Base-by-base conservation (phyloP, 2,888 invertebrate genomes). In the Melanophora roralis region DNA sequence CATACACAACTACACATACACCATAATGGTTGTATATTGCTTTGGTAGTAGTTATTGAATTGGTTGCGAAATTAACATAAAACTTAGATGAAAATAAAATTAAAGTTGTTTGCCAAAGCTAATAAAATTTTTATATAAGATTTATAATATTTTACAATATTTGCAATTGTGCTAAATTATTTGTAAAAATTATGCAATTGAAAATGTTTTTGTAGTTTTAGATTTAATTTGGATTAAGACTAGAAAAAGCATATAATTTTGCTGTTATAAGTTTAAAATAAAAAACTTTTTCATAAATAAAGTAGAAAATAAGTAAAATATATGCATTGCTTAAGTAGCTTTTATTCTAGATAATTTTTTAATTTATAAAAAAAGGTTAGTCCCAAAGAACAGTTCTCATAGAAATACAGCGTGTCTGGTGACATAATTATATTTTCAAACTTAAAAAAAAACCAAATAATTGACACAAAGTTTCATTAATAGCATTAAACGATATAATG, bases 41-140 rank as follows among this genome's bases (percentile, higher is more conserved):
- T 34, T 6, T 47, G 9, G 11, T 43, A 7, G 19, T 14, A 27
- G 27, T 27, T 27, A 27, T 27, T 3, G 27, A 3, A n/a, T 32
- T 53, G 53, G 32, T 1, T 32, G 27, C 27, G 27, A 16, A 47
- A 1, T 1, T 9, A 7, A 32, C 7, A 51, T 32, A 9, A 45
- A 19, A 21, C 32, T 7, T 34, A 11, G 4, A 36, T 32, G 16
- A 21, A 40, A 57, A 5, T 9, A 21, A 40, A 6, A 16, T 2
- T 14, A 34, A 32, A 57, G 14, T 9, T 43, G 40, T 67, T 74
- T 74, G 59, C 34, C 32, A 57, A 57, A n/a, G 21, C 57, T 40
- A 73, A 72, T 23, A 57, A 57, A 59, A 43, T 34, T 53, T 45
- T 21, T 62, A 45, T 45, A 57, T 7, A 62, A 45, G 53, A 53